A percentile compares a stretch with the other conserved stretches of the same genome.
Conservation (phyloP, 2,888 invertebrate genomes). For the Amphiduros pacificus region DNA sequence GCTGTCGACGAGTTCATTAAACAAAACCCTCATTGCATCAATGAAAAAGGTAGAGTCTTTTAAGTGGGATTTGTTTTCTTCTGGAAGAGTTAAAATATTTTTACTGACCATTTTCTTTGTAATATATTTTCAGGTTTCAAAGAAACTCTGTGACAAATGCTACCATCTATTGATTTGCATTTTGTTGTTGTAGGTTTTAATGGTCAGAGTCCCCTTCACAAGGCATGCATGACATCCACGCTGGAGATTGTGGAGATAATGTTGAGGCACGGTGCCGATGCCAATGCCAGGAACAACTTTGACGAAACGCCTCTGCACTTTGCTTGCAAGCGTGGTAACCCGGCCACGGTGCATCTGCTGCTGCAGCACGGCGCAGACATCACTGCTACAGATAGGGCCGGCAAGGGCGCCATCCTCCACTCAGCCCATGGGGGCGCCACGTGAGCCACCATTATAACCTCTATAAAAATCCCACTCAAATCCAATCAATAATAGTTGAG, state of each 20-base stretch:
- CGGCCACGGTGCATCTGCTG: conserved; percentile 41
- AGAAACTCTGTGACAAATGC: too few relatives aligned
- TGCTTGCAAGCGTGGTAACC: conserved; percentile 51
- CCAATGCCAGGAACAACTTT: conserved; percentile 46
- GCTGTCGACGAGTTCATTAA: neutral
- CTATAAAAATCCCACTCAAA: neutral
- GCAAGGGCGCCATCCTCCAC: conserved; percentile 45
- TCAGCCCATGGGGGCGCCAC: conserved; percentile 53
- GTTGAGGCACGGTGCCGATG: conserved; percentile 45
- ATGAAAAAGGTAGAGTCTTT: neutral
- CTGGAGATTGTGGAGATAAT: conserved; percentile 38
- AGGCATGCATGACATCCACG: conserved; percentile 49
- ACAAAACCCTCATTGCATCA: neutral
- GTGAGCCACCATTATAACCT: conserved; percentile 36
- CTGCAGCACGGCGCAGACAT: conserved; percentile 43
- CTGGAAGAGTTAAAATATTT: neutral
- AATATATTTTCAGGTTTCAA: neutral
- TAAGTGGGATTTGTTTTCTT: neutral
- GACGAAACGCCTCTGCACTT: conserved; percentile 53
- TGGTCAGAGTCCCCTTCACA: conserved; percentile 50
- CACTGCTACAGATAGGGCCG: conserved; percentile 40
- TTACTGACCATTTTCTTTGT: neutral
- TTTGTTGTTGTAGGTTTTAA: conserved; percentile 46
- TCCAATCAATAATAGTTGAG: too few relatives aligned
- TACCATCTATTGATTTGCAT: too few relatives aligned